These are phyloP conservation scores for Stenotaenia linearis DNA, from an alignment of 2,888 invertebrate species.

Conservation along the genomic window DNA sequence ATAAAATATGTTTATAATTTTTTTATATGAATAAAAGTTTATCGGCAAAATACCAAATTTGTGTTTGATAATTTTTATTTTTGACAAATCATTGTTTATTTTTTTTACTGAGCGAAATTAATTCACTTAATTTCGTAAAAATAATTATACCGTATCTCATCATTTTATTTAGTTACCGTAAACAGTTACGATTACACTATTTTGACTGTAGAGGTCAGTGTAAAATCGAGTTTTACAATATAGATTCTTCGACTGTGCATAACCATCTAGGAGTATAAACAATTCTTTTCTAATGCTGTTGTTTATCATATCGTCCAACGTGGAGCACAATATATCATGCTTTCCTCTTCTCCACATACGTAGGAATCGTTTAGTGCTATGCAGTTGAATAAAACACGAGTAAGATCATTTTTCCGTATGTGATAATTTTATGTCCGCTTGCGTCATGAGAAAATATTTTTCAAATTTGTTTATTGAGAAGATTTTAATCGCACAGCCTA, in stretches of 20 bases:
- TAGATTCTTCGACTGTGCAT: neutral
- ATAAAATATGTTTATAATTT: neutral
- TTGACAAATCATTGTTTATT: no score
- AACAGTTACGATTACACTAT: no score
- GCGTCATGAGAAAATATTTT: neutral
- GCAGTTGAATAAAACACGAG: constrained; percentile 6
- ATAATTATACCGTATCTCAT: no score
- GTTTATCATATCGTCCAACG: neutral
- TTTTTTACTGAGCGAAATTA: no score
- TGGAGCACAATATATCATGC: neutral
- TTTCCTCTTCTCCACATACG: neutral
- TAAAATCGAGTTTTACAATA: no score
- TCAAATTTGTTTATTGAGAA: neutral
- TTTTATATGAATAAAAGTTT: no score
- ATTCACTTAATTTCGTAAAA: no score
- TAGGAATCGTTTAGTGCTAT: neutral
- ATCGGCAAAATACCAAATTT: no score
- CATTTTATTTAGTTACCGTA: no score
- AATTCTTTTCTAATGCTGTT: neutral
- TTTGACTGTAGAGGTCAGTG: neutral
- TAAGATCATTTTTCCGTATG: neutral
- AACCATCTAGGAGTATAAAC: neutral
- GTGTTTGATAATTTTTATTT: no score
- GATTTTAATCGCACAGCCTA: neutral
- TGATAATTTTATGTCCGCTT: neutral